Evolutionary conservation across 2,113 vertebrate species (phyloP), one percentile per base, ranked within the genome.

Genomic region (Ploceus nigricollis): DNA sequence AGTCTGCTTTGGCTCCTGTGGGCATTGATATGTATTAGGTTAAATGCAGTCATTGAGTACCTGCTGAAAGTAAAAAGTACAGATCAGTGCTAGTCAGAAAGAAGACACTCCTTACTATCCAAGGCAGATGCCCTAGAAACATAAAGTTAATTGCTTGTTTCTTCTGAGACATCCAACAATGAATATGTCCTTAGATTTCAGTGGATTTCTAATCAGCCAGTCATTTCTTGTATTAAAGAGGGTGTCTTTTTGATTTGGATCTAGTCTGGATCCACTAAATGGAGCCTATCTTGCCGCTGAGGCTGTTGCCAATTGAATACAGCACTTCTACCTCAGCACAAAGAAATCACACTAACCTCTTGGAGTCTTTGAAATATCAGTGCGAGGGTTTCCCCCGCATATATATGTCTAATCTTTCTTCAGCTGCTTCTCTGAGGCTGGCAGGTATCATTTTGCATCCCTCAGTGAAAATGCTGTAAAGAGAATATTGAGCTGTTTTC

Each of bases 371-470:
- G 66, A 73, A 94, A 66, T 66, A 89, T 47, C 60, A 75, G 1
- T 71, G 80, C 28, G 76, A 66, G 86, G 20, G 15, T 70, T 91
- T 94, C 13, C 28, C 27, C 28, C 53, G 15, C 24, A 6, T 64
- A 15, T 7, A 15, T 68, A 15, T 10, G 13, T 84, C 69, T 94
- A 63, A 81, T 94, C 51, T 89, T 89, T 56, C 69, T 82, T 64
- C 88, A 80, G 30, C 31, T 60, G 21, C 69, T 73, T 91, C 78
- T 83, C 82, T 64, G 64, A 87, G 83, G 53, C 77, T 53, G 83
- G 72, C 84, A 91, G 81, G 83, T 89, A 87, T 84, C 87, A 39
- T 86, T 95, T 89, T 91, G 53, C 69, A 89, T 84, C 80, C 87
- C 53, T 83, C 65, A 15, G 65, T 87, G 83, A 73, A 86, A 94